These are phyloP conservation scores for Leucopsar rothschildi DNA, from an alignment of 2,113 vertebrate species.

Conservation along the genomic window DNA sequence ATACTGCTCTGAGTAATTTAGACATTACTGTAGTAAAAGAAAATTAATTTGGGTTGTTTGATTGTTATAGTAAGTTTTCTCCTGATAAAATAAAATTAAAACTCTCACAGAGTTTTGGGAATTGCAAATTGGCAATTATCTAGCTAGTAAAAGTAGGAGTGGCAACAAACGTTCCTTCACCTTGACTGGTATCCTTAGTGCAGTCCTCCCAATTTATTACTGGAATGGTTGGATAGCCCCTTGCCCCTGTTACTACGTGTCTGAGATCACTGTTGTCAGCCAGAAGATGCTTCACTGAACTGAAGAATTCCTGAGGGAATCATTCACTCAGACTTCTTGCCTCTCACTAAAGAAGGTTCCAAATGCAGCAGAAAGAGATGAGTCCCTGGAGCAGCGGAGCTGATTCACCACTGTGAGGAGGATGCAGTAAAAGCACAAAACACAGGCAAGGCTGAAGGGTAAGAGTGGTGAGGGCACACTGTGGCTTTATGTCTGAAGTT, in stretches of 20 bases:
- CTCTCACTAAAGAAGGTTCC: not conserved
- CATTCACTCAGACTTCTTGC: not conserved
- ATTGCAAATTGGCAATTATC: not conserved
- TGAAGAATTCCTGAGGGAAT: not conserved
- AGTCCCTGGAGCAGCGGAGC: not conserved
- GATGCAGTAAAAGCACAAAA: not conserved
- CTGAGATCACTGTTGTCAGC: not conserved
- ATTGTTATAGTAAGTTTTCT: not conserved
- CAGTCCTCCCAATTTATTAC: not conserved
- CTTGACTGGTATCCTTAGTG: not conserved
- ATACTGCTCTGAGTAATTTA: not conserved
- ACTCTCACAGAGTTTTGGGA: not conserved
- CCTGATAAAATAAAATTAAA: not conserved
- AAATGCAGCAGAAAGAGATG: not conserved
- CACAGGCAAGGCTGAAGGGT: not conserved
- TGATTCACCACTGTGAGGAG: not conserved
- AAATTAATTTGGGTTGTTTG: not conserved
- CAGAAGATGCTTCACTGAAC: not conserved
- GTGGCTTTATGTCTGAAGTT: not conserved
- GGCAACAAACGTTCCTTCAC: not conserved
- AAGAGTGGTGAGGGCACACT: not conserved
- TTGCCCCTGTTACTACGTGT: not conserved
- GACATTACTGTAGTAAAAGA: not conserved
- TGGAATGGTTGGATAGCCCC: not conserved
- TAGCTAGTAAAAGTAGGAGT: not conserved